Evolutionary conservation across 2,888 invertebrate species (phyloP).

Genomic region (Lysandra bellargus): DNA sequence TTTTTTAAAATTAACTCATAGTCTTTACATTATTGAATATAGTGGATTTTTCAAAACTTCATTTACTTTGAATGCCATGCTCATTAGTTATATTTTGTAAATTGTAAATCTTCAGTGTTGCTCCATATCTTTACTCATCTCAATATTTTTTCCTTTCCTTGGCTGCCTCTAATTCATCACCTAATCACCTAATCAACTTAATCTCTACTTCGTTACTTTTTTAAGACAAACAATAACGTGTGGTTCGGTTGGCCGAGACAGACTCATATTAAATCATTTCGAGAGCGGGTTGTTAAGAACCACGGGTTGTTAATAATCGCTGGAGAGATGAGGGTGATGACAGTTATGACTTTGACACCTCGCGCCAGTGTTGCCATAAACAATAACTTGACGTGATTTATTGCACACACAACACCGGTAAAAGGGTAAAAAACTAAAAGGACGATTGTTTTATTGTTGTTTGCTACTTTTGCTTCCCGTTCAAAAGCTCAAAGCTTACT

Average conservation of each 20-base stretch:
- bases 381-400: conserved; percentile 59
- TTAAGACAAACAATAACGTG: conserved; percentile 8
- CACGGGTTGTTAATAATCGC: conserved; percentile 38
- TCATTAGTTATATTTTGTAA: no score
- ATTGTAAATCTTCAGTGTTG: background rate
- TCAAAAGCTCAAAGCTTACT: background rate
- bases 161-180: background rate
- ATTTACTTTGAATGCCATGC: background rate
- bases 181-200: background rate
- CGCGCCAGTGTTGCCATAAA: conserved; percentile 53
- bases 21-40: background rate
- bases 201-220: conserved; percentile 6
- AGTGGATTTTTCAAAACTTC: background rate
- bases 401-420: conserved; percentile 34
- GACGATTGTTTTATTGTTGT: background rate
- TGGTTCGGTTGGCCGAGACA: conserved; percentile 21
- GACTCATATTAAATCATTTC: conserved; percentile 50
- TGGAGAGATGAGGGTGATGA: conserved; percentile 52
- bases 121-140: background rate
- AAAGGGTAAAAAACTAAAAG: conserved; percentile 30
- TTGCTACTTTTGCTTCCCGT: background rate
- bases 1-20: background rate
- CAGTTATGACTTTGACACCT: conserved; percentile 63
- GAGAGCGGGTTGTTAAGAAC: conserved; percentile 50
- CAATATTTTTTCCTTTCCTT: background rate